These are phyloP conservation scores for Salvelinus alpinus DNA, from an alignment of 2,113 vertebrate genomes.

Conservation along the genomic window DNA sequence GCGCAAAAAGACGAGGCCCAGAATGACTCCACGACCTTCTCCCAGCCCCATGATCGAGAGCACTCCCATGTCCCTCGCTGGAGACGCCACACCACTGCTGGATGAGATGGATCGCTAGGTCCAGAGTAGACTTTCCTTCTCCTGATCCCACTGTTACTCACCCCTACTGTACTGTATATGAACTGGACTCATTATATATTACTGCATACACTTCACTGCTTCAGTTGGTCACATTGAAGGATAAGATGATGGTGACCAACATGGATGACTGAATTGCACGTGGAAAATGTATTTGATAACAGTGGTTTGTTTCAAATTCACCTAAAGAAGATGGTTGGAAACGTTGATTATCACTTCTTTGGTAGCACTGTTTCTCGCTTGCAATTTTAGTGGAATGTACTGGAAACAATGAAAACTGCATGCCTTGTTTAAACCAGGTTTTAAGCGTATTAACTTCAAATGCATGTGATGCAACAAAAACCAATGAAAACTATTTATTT, in stretches of 20 bases:
- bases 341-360: neutral
- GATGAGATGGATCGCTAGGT: constrained; percentile 91
- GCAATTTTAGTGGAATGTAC: neutral
- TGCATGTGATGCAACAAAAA: constrained; percentile 9
- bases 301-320: neutral
- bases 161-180: neutral
- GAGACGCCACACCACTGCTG: constrained; percentile 86
- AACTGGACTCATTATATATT: neutral
- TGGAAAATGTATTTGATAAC: neutral
- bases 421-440: constrained; percentile 10
- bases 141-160: neutral
- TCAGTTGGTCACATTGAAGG: neutral
- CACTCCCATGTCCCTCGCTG: constrained; percentile 88
- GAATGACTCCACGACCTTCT: constrained; percentile 84
- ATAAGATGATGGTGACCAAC: neutral
- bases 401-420: constrained; percentile 10
- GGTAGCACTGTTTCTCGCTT: neutral
- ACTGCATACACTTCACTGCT: neutral
- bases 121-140: neutral
- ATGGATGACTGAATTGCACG: too few species aligned
- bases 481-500: neutral
- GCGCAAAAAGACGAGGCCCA: constrained; percentile 79
- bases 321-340: neutral
- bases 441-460: neutral
- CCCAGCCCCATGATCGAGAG: constrained; percentile 92